Evolutionary conservation across 2,888 invertebrate species (phyloP), one percentile per base, ranked within the genome.

Genomic region (Arctia plantaginis): DNA sequence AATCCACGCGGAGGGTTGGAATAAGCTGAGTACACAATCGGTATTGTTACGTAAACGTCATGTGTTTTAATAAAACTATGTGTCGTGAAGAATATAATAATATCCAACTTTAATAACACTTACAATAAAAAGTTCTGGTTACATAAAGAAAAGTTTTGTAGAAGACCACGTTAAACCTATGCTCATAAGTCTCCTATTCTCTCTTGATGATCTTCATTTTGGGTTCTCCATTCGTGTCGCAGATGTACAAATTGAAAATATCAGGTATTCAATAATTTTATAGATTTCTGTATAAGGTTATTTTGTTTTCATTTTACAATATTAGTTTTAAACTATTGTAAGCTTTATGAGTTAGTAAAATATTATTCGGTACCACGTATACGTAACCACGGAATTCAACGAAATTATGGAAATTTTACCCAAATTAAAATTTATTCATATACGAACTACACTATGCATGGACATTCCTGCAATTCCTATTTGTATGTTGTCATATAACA

Each of bases 21-120:
- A 84, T 85, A 89, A 86, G 90, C 85, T 78, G 85, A 82, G 87
- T 88, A 81, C 85, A 89, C 86, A 92, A 83, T 73, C 72, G 74
- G 75, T 70, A 79, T 66, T 74, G 73, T 75, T 79, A 71, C 69
- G 55, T 73, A 81, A 77, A 81, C 73, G 66, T 71, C 69, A 76
- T 30, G 27, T 27, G 51, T 69, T 59, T 69, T 71, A 47, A 65
- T 41, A 47, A 65, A 71, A 35, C 33, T 33, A 47, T 55, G 7
- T 27, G 30, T 30, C 41, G 20, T 27, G 39, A 62, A 44, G 23
- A 30, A 62, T 62, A 59, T n/a, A n/a, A n/a, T n/a, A n/a, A n/a
- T 39, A 30, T 59, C 7, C 13, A 18, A 62, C 41, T 62, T 62
- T 27, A 66, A 39, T 33, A 18, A 15, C 39, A 6, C 15, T 62